Evolutionary conservation across 2,797 vertebrate species (phyloP).

Genomic region (Diceros bicornis): DNA sequence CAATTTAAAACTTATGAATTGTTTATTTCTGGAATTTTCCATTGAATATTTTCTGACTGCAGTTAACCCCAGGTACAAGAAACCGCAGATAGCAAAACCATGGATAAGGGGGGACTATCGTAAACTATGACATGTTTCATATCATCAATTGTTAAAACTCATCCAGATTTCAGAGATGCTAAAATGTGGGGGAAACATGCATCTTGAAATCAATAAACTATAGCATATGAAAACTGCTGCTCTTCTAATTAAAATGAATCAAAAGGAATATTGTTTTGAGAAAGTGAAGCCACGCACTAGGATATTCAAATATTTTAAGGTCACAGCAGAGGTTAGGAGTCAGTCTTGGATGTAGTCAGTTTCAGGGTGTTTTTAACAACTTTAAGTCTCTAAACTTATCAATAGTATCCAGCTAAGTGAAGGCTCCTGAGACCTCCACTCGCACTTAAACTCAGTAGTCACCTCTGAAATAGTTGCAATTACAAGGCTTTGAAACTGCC

Average conservation of each 20-base stretch:
- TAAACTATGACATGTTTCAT: background rate
- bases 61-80: no score
- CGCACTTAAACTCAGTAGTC: background rate
- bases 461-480: slow-evolving; percentile 64
- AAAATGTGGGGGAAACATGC: background rate
- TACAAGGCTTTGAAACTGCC: slow-evolving; percentile 39
- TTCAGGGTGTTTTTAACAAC: background rate
- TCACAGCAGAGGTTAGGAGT: background rate
- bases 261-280: slow-evolving; percentile 11
- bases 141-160: background rate
- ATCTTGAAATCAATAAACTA: slow-evolving; percentile 28
- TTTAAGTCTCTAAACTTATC: slow-evolving; percentile 43
- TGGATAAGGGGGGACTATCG: no score
- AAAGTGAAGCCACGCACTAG: background rate
- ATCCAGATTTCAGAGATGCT: background rate
- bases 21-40: no score
- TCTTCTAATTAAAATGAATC: slow-evolving; percentile 48
- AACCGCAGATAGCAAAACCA: no score
- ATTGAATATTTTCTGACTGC: no score
- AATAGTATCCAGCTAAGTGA: background rate
- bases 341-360: background rate
- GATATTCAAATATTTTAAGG: slow-evolving; percentile 22
- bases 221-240: background rate
- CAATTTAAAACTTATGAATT: no score
- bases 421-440: slow-evolving; percentile 41